phyloP scores from a whole-genome alignment of 2,888 invertebrate species.

The Xestia c-nigrum region DNA sequence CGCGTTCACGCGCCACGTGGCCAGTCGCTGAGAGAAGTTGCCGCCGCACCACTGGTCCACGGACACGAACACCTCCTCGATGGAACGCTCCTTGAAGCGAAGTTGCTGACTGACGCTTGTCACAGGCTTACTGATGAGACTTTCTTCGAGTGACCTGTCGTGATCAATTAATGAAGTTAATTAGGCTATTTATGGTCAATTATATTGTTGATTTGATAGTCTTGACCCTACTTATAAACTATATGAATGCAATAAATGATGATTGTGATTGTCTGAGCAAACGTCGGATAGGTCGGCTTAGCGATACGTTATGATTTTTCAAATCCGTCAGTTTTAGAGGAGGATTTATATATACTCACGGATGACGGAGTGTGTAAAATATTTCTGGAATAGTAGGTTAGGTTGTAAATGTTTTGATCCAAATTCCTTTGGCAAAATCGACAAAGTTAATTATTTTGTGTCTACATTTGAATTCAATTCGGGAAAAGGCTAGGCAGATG shows the following conservation, averaged over 20 bases:
- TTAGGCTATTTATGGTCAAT: too few relatives aligned
- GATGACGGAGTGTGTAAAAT: neutral
- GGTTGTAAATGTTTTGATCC: neutral
- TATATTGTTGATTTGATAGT: too few relatives aligned
- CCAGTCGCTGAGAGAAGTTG: conserved; percentile 1
- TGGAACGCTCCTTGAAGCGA: conserved; percentile 33
- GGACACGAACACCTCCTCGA: conserved; percentile 47
- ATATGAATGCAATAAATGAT: too few relatives aligned
- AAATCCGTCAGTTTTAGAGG: too few relatives aligned
- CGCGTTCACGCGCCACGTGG: conserved; percentile 49
- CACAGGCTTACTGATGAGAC: conserved; percentile 26
- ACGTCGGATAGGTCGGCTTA: too few relatives aligned
- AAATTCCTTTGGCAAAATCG: neutral
- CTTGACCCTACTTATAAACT: too few relatives aligned
- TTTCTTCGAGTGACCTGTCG: conserved; percentile 28
- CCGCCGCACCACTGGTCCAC: conserved; percentile 47
- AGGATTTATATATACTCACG: too few relatives aligned
- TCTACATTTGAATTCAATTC: too few relatives aligned
- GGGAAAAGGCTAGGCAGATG: too few relatives aligned
- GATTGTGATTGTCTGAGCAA: too few relatives aligned
- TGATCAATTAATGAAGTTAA: neutral
- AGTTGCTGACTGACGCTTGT: conserved; percentile 33
- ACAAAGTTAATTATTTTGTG: neutral
- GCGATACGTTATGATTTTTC: too few relatives aligned
- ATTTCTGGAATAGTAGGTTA: neutral